These are phyloP conservation scores for Syngnathus typhle DNA, from an alignment of 2,113 vertebrate species.

Conservation along the genomic window DNA sequence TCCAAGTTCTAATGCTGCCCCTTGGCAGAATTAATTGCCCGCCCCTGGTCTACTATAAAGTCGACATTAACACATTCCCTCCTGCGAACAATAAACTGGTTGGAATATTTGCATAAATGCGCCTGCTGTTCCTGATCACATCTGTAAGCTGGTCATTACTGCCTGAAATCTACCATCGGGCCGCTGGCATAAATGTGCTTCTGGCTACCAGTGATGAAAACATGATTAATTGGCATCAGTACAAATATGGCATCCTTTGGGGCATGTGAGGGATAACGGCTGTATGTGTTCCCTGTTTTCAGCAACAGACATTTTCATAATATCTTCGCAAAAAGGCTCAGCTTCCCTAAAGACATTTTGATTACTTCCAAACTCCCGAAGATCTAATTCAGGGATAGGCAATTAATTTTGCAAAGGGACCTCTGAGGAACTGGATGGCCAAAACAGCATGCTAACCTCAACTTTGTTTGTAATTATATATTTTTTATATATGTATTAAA, in stretches of 20 bases:
- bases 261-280: background rate
- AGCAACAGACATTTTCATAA: background rate
- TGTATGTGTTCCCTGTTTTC: background rate
- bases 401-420: too few relatives aligned
- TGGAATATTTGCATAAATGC: background rate
- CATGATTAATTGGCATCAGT: slow-evolving; percentile 5
- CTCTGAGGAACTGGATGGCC: too few relatives aligned
- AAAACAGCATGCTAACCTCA: too few relatives aligned
- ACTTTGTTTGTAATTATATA: too few relatives aligned
- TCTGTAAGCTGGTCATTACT: background rate
- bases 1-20: too few relatives aligned
- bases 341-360: background rate
- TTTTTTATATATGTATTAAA: too few relatives aligned
- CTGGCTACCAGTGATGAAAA: background rate
- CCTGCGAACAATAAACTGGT: background rate
- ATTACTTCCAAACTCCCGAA: background rate
- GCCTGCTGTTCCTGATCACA: background rate
- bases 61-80: background rate
- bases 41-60: background rate
- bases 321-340: background rate
- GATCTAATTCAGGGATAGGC: too few relatives aligned
- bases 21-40: too few relatives aligned
- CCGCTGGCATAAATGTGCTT: background rate
- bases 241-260: background rate
- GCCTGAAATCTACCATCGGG: background rate